A percentile compares a stretch with the other conserved stretches of the same genome.
These are phyloP conservation scores for Ammodytes marinus DNA, from an alignment of 2,113 vertebrate species.

Conservation along the genomic window DNA sequence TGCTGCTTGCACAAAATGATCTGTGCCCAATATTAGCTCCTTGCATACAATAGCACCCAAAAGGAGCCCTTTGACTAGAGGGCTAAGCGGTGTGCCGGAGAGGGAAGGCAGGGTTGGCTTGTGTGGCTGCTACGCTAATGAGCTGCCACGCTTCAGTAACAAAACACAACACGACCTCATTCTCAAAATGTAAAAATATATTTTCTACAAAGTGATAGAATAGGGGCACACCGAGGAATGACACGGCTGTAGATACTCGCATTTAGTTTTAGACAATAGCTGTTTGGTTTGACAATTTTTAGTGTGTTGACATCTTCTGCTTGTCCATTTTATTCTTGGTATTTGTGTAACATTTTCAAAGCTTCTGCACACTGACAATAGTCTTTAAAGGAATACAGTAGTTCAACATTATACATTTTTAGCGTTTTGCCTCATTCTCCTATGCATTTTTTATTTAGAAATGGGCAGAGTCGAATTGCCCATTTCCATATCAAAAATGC, in stretches of 20 bases:
- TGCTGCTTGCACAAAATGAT: not conserved
- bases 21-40: conserved; percentile 12
- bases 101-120: not conserved
- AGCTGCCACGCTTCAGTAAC: conserved; percentile 25
- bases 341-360: not conserved
- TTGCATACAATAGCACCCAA: conserved; percentile 7
- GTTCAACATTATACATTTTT: too few relatives aligned
- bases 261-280: not conserved
- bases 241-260: not conserved
- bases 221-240: not conserved
- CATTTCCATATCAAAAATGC: too few relatives aligned
- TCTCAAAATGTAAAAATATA: not conserved
- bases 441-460: too few relatives aligned
- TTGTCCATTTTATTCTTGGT: not conserved
- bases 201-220: not conserved
- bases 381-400: not conserved
- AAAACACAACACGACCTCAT: not conserved
- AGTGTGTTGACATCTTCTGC: not conserved
- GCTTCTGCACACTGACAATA: not conserved
- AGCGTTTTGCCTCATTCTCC: too few relatives aligned
- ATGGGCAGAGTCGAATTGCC: too few relatives aligned
- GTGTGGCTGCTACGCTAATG: conserved; percentile 25
- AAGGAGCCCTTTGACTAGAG: conserved; percentile 22
- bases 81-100: not conserved
- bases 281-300: not conserved